Conservation (phyloP, 2,113 vertebrate species). For the Atractosteus spatula region DNA sequence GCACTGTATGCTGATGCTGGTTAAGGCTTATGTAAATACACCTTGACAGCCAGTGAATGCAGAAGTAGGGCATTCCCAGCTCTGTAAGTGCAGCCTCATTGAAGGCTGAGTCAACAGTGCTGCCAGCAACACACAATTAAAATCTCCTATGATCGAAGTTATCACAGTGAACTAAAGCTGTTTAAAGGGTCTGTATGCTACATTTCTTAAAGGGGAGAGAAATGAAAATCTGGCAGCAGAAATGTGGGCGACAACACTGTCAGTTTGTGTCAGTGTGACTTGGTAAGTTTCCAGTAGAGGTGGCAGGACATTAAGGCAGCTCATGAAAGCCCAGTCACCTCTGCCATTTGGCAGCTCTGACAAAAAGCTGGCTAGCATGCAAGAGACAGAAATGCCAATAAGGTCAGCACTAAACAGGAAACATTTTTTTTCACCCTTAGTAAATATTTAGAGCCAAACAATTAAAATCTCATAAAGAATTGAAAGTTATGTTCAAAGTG, state of each 20-base stretch:
- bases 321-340: too few relatives aligned
- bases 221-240: too few relatives aligned
- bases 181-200: neutral
- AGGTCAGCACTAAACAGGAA: too few relatives aligned
- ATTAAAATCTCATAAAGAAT: too few relatives aligned
- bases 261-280: neutral
- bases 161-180: neutral
- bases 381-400: too few relatives aligned
- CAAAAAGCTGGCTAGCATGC: too few relatives aligned
- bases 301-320: too few relatives aligned
- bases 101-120: neutral
- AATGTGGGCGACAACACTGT: neutral
- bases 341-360: too few relatives aligned
- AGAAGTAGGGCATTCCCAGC: constrained; percentile 9
- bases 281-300: neutral
- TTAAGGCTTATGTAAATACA: constrained; percentile 5
- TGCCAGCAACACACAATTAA: constrained; percentile 11
- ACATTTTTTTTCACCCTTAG: too few relatives aligned
- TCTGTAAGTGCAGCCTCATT: neutral
- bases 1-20: neutral
- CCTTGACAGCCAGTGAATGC: neutral
- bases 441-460: too few relatives aligned
- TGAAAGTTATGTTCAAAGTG: too few relatives aligned
- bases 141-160: neutral
- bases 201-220: neutral